Conservation (phyloP, 1,140 invertebrate genomes). For the Dolichoris vasculosae region DNA sequence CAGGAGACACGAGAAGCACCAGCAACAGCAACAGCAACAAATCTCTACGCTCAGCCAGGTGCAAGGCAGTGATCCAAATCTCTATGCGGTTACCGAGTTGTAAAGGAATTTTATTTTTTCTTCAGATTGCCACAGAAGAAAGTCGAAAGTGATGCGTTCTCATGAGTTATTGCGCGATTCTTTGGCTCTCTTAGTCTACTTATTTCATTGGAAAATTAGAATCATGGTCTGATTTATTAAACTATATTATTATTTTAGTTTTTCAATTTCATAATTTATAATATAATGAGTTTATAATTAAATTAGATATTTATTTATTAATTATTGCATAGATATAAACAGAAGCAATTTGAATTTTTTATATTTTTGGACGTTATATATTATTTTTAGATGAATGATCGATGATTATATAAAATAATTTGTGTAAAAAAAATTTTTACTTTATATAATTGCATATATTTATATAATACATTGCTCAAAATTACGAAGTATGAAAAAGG, state of each 20-base stretch:
- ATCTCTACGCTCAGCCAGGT: slow-evolving; percentile 72
- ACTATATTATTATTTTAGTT: not conserved
- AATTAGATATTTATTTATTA: not conserved
- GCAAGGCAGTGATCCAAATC: slow-evolving; percentile 73
- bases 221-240: not conserved
- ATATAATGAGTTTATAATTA: not conserved
- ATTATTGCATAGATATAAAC: not conserved
- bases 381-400: not conserved
- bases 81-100: slow-evolving; percentile 72
- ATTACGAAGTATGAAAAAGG: not conserved
- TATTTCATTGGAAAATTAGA: not conserved
- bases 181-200: not conserved
- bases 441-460: not conserved
- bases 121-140: not conserved
- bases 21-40: slow-evolving; percentile 48
- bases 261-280: not conserved
- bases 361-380: not conserved
- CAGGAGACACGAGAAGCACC: slow-evolving; percentile 67
- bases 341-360: no score
- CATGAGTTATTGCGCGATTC: slow-evolving; percentile 17
- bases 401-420: not conserved
- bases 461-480: not conserved
- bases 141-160: not conserved
- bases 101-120: slow-evolving; percentile 56
- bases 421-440: not conserved